Percentiles rank a stretch among this genome's conserved stretches.
Evolutionary conservation across 1,140 invertebrate species (phyloP).

Genomic region (Procambarus virginalis): DNA sequence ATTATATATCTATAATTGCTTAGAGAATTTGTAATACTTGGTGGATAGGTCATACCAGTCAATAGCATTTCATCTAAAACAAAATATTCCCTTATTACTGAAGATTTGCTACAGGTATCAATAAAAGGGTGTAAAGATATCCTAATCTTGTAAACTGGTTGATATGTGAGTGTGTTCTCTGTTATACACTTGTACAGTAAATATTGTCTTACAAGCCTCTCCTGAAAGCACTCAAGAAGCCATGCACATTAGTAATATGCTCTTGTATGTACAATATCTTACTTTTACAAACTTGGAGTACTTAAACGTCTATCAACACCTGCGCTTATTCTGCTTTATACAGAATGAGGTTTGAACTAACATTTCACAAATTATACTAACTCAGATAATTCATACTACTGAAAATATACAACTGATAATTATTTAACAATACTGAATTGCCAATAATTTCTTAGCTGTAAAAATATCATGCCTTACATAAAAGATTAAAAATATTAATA

Average conservation of each 20-base stretch:
- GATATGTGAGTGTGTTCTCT: background rate
- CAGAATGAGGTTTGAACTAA: too few species aligned
- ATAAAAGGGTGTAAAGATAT: too few species aligned
- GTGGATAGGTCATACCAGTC: background rate
- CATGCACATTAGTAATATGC: background rate
- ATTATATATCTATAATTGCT: background rate
- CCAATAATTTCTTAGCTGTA: too few species aligned
- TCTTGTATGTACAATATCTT: background rate
- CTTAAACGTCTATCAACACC: background rate
- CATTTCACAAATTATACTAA: too few species aligned
- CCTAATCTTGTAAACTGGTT: too few species aligned
- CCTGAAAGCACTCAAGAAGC: background rate
- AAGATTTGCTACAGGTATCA: background rate
- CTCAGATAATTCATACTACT: too few species aligned
- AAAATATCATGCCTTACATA: too few species aligned
- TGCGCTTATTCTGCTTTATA: too few species aligned
- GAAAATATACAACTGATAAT: too few species aligned
- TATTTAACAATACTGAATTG: too few species aligned
- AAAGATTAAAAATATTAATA: too few species aligned
- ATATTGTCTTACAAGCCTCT: background rate
- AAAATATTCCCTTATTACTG: background rate
- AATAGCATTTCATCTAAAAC: background rate
- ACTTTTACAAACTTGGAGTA: background rate
- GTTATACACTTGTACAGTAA: background rate
- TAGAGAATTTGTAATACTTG: conserved; percentile 12